phyloP scores from a whole-genome alignment of 2,888 invertebrate genomes.

The Geotrupes spiniger region DNA sequence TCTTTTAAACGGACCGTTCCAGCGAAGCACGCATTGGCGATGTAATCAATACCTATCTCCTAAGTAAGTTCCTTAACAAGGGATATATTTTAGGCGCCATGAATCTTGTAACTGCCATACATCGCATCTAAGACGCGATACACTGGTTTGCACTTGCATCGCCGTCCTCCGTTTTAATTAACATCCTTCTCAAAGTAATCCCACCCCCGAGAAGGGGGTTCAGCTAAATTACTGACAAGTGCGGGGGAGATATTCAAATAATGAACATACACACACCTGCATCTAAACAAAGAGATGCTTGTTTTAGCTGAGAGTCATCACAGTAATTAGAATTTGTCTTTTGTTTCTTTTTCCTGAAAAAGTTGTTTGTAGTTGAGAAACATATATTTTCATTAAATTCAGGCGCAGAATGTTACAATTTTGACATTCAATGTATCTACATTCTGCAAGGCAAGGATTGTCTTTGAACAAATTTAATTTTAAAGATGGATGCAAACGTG shows the following conservation, averaged over 20 bases:
- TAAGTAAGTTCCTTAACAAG: slow-evolving; percentile 16
- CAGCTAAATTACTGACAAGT: slow-evolving; percentile 32
- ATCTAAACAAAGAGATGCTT: slow-evolving; percentile 31
- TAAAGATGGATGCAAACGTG: too few relatives aligned
- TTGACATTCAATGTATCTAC: too few relatives aligned
- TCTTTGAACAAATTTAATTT: too few relatives aligned
- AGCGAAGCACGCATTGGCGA: neutral
- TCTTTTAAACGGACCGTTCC: slow-evolving; percentile 1
- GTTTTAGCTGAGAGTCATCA: slow-evolving; percentile 29
- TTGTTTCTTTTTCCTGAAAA: slow-evolving; percentile 10
- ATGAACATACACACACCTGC: slow-evolving; percentile 50
- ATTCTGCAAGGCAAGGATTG: too few relatives aligned
- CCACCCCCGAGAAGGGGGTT: slow-evolving; percentile 47
- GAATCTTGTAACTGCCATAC: slow-evolving; percentile 17
- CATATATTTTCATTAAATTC: slow-evolving; percentile 2
- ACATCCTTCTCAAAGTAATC: slow-evolving; percentile 42
- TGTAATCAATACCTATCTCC: slow-evolving; percentile 6
- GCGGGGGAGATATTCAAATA: slow-evolving; percentile 28
- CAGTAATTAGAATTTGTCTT: slow-evolving; percentile 29
- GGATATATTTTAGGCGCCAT: slow-evolving; percentile 15
- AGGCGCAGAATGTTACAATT: too few relatives aligned
- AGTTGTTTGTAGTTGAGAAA: slow-evolving; percentile 2
- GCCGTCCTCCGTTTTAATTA: slow-evolving; percentile 34
- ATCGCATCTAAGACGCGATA: slow-evolving; percentile 20
- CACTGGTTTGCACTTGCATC: slow-evolving; percentile 37